phyloP scores from a whole-genome alignment of 92 coral and sea anemone species.

The Porites rus region DNA sequence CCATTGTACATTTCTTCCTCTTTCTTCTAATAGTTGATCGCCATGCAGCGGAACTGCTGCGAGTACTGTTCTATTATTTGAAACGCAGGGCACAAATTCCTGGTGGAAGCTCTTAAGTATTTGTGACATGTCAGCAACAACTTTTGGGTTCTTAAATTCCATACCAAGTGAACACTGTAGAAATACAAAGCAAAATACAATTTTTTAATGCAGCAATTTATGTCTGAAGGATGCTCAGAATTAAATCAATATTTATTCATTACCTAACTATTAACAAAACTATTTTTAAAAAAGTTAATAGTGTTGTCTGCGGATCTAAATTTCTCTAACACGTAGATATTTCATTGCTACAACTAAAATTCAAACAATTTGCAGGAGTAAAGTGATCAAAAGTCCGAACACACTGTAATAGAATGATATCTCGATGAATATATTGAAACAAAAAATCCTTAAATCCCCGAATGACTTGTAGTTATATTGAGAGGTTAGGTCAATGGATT shows the following conservation, averaged over 20 bases:
- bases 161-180: slow-evolving; percentile 58
- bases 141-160: slow-evolving; percentile 63
- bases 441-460: neutral
- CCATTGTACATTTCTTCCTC: slow-evolving; percentile 61
- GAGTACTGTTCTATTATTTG: neutral
- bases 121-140: slow-evolving; percentile 60
- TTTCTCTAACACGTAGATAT: too few relatives aligned
- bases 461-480: too few relatives aligned
- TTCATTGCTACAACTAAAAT: too few relatives aligned
- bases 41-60: slow-evolving; percentile 44
- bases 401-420: too few relatives aligned
- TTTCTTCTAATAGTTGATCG: slow-evolving; percentile 67
- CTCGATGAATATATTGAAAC: too few relatives aligned
- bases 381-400: too few relatives aligned
- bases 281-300: too few relatives aligned
- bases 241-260: too few relatives aligned
- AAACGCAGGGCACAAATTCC: slow-evolving; percentile 31
- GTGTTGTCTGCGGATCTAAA: too few relatives aligned
- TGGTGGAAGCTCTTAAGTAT: slow-evolving; percentile 7
- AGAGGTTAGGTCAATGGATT: neutral
- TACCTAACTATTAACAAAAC: too few relatives aligned
- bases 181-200: neutral
- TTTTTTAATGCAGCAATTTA: neutral
- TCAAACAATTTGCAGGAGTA: too few relatives aligned
- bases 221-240: neutral